These are phyloP conservation scores for Drymonia ruficornis DNA, from an alignment of 2,888 invertebrate genomes.

Conservation along the genomic window DNA sequence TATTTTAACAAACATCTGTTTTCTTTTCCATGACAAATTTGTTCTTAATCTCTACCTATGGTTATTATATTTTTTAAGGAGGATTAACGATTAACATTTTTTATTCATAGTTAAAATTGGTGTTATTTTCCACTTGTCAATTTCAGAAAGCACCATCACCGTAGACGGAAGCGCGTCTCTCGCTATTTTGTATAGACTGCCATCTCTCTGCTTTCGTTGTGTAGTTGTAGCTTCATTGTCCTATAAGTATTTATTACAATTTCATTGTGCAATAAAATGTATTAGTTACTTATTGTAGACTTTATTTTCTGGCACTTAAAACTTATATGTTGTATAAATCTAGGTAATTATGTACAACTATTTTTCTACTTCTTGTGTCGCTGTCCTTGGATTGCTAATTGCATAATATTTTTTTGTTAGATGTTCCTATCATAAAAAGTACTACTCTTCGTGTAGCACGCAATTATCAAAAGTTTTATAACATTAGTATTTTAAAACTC, in stretches of 20 bases:
- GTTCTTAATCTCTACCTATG: too few relatives aligned
- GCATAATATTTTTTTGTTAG: not conserved
- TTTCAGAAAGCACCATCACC: slow-evolving; percentile 75
- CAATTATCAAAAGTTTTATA: not conserved
- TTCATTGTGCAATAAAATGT: not conserved
- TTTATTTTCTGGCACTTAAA: slow-evolving; percentile 8
- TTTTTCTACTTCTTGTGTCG: not conserved
- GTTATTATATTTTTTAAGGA: too few relatives aligned
- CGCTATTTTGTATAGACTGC: slow-evolving; percentile 63
- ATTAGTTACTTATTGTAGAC: slow-evolving; percentile 12
- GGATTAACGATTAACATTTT: too few relatives aligned
- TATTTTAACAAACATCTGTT: too few relatives aligned
- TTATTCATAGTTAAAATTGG: not conserved
- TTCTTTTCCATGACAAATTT: too few relatives aligned
- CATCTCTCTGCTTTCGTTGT: slow-evolving; percentile 31
- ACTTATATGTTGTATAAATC: not conserved
- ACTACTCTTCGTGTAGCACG: not conserved
- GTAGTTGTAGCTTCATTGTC: slow-evolving; percentile 26
- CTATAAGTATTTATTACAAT: slow-evolving; percentile 14
- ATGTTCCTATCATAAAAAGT: not conserved
- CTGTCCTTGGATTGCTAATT: not conserved
- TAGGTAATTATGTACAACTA: not conserved
- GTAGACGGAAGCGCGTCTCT: slow-evolving; percentile 72
- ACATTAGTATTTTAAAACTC: too few relatives aligned
- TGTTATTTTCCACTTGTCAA: slow-evolving; percentile 50